Evolutionary conservation across 2,113 vertebrate genomes (phyloP).

Genomic region (Anguilla japonica): DNA sequence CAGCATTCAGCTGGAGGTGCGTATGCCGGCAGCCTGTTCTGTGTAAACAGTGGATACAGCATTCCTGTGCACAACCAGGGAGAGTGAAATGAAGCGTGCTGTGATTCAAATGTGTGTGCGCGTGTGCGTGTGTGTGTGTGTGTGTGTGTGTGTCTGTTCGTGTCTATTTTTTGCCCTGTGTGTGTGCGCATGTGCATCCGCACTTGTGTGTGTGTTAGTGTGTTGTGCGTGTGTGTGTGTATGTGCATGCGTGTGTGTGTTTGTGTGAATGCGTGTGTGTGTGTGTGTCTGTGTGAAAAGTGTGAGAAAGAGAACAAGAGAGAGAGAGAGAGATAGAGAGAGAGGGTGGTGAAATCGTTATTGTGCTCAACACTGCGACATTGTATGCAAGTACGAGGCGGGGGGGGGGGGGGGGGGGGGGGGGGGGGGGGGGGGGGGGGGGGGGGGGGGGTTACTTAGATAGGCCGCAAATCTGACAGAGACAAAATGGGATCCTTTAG

Average conservation of each 20-base stretch:
- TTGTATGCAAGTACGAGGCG: neutral
- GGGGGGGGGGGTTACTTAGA: neutral
- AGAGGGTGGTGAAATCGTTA: neutral
- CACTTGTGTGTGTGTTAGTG: neutral
- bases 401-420: too few species aligned
- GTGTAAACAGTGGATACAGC: slow-evolving; percentile 7
- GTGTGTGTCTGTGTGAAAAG: neutral
- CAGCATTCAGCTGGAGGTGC: neutral
- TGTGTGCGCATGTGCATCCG: neutral
- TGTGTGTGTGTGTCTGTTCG: slow-evolving; percentile 1
- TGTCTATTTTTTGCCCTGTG: neutral
- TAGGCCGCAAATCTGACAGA: neutral
- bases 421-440: too few species aligned
- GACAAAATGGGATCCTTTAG: neutral
- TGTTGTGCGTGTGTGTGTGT: slow-evolving; percentile 8
- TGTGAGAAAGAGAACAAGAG: neutral
- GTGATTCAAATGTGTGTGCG: neutral
- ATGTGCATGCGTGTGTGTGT: neutral
- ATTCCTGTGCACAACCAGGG: slow-evolving; percentile 15
- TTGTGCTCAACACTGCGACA: neutral
- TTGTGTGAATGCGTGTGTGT: neutral
- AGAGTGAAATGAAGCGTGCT: neutral
- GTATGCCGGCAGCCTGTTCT: neutral
- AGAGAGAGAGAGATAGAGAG: neutral
- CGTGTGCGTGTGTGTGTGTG: neutral